Conservation (phyloP, 2,113 vertebrate species). For the Alces alces region DNA sequence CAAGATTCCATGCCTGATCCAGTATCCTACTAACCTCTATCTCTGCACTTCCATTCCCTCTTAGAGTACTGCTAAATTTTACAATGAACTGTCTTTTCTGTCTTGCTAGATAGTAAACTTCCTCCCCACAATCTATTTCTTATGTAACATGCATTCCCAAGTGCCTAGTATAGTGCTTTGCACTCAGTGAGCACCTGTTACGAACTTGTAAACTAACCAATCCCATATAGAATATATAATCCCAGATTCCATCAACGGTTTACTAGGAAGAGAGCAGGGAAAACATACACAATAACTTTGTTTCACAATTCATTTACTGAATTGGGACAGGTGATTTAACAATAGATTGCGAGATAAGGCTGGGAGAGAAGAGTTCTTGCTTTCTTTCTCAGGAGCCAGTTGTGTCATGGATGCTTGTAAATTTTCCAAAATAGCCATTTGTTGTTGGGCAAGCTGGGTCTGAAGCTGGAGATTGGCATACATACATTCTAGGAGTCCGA, state of each 20-base stretch:
- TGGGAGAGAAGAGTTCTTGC: background rate
- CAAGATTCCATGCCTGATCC: background rate
- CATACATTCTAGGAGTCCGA: constrained; percentile 56
- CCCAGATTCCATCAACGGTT: background rate
- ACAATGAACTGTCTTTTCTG: background rate
- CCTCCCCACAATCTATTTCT: background rate
- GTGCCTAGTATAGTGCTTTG: background rate
- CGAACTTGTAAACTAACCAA: background rate
- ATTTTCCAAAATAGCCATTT: constrained; percentile 64
- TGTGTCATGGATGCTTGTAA: constrained; percentile 50
- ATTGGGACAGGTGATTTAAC: background rate
- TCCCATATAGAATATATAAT: background rate
- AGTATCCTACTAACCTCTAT: background rate
- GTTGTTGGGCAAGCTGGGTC: constrained; percentile 50
- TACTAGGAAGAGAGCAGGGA: background rate
- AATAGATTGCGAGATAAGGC: background rate
- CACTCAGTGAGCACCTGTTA: background rate
- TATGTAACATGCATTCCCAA: background rate
- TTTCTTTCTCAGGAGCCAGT: background rate
- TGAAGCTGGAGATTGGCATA: constrained; percentile 63
- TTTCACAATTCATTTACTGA: constrained; percentile 52
- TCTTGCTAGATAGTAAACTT: background rate
- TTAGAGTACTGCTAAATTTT: background rate
- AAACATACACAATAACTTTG: background rate
- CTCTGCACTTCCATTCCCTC: background rate